Conservation (phyloP, 2,113 vertebrate species). For the Ia io region DNA sequence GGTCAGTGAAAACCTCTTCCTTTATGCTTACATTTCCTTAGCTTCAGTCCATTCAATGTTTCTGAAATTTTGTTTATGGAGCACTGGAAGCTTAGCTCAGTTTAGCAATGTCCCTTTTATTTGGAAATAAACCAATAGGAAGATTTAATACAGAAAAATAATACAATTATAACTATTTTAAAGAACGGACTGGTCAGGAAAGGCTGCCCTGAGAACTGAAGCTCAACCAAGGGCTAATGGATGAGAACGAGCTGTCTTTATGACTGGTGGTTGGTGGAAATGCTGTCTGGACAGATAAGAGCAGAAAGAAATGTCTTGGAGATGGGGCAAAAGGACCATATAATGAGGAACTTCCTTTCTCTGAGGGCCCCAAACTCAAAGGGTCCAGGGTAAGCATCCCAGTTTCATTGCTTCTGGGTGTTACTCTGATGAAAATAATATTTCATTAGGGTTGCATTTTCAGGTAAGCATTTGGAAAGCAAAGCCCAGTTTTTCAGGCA, state of each 20-base stretch:
- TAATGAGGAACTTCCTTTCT: background rate
- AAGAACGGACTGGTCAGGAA: background rate
- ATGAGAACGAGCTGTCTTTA: background rate
- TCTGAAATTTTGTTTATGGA: conserved; percentile 53
- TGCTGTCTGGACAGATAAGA: background rate
- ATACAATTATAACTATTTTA: too few species aligned
- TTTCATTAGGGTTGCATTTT: background rate
- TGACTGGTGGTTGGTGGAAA: background rate
- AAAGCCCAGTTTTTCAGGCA: conserved; percentile 7
- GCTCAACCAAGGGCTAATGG: background rate
- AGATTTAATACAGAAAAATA: too few species aligned
- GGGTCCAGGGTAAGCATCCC: background rate
- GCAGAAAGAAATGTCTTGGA: background rate
- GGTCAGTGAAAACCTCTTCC: background rate
- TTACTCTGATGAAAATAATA: background rate
- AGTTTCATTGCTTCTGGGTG: background rate
- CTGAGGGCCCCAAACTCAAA: background rate
- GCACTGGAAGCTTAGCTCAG: conserved; percentile 61
- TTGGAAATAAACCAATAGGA: background rate
- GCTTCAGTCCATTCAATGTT: conserved; percentile 6
- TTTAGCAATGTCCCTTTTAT: conserved; percentile 67
- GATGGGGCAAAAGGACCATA: background rate
- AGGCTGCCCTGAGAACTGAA: background rate
- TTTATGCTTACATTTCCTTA: conserved; percentile 11
- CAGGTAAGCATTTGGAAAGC: conserved; percentile 22